phyloP scores from a whole-genome alignment of 2,888 invertebrate genomes.

The Tiliacea aurago region DNA sequence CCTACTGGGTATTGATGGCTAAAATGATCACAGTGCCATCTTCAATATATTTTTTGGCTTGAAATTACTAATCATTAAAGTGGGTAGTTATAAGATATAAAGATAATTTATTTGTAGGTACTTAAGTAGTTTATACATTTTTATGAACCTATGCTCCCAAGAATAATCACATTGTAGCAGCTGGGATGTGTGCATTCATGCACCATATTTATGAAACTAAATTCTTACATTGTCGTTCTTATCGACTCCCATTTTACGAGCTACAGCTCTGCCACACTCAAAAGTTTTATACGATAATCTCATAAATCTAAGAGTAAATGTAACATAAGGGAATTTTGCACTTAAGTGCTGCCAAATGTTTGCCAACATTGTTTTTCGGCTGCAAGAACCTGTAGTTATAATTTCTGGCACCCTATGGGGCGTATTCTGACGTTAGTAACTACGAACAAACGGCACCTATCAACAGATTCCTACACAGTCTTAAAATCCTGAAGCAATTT shows the following conservation, averaged over 20 bases:
- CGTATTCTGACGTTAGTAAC: conserved; percentile 11
- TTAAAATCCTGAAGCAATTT: conserved; percentile 50
- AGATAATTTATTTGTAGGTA: too few species aligned
- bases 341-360: conserved; percentile 29
- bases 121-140: too few species aligned
- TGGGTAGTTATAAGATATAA: too few species aligned
- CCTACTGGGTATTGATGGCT: too few species aligned
- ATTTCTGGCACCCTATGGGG: conserved; percentile 4
- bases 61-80: too few species aligned
- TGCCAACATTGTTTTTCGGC: conserved; percentile 7
- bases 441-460: conserved; percentile 23
- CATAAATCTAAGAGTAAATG: conserved; percentile 34
- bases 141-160: not conserved
- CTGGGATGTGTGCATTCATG: conserved; percentile 30
- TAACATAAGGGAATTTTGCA: conserved; percentile 29
- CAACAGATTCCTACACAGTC: conserved; percentile 20
- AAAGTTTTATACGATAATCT: conserved; percentile 30
- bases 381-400: not conserved
- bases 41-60: too few species aligned
- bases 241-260: conserved; percentile 59
- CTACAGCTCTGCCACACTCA: conserved; percentile 31
- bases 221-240: conserved; percentile 56
- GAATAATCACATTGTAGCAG: conserved; percentile 31
- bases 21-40: too few species aligned
- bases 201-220: conserved; percentile 54